Evolutionary conservation across 2,113 vertebrate genomes (phyloP).

Genomic region (Lophochroa leadbeateri): DNA sequence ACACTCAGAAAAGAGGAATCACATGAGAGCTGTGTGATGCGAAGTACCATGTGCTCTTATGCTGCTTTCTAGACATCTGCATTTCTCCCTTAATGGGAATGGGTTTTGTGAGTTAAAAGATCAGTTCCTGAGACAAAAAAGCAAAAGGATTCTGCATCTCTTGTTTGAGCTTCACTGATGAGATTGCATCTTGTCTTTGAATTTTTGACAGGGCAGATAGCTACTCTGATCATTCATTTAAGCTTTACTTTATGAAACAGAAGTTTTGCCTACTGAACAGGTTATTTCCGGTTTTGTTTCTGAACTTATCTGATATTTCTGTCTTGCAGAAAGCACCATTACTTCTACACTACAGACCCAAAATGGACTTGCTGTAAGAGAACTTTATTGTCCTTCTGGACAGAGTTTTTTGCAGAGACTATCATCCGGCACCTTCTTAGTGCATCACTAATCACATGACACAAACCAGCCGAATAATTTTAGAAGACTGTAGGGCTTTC

Average conservation of each 20-base stretch:
- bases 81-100: not conserved
- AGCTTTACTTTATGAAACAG: not conserved
- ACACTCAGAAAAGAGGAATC: not conserved
- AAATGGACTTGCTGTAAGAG: conserved; percentile 99
- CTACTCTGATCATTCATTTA: not conserved
- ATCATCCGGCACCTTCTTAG: conserved; percentile 78
- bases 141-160: not conserved
- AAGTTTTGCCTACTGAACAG: not conserved
- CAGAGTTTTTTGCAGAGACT: conserved; percentile 90
- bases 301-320: conserved; percentile 8
- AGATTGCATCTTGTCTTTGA: not conserved
- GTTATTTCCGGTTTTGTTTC: not conserved
- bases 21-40: not conserved
- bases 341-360: conserved; percentile 99
- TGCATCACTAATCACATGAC: conserved; percentile 77
- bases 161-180: not conserved
- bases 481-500: conserved; percentile 65
- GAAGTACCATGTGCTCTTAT: not conserved
- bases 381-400: conserved; percentile 78
- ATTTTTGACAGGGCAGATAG: not conserved
- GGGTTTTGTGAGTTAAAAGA: not conserved
- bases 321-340: conserved; percentile 94
- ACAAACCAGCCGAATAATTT: conserved; percentile 77
- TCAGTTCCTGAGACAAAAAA: not conserved
- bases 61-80: not conserved